Base-by-base conservation (phyloP, 2,888 invertebrate species). In the Podabrus alpinus region DNA sequence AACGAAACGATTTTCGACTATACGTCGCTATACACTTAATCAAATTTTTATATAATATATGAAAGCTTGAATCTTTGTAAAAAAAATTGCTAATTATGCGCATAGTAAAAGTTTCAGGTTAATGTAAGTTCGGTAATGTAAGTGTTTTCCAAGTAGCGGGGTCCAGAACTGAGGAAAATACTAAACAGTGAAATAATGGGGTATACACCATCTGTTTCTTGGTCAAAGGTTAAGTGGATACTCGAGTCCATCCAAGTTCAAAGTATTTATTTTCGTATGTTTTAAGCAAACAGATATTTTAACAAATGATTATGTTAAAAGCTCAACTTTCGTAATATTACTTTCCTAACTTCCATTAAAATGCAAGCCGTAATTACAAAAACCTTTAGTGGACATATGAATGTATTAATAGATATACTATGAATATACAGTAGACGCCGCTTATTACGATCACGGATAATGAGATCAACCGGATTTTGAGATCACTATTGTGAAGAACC, bases 71-170 rank as follows among this genome's bases (percentile, higher is more conserved):
- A 29, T 59, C 62, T 15, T 59, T 69, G 19, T 59, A 59, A 68
- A 21, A 66, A 67, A 15, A n/a, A n/a, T n/a, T 59, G 25, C 69
- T 25, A 45, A 45, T n/a, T 75, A 66, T 61, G 66, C 66, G 67
- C 72, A 62, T 69, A 17, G 72, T 72, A 72, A 66, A 72, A 75
- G 75, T 75, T 75, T 71, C 69, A 69, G 66, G 66, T 66, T 72
- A 73, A 76, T 73, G 68, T 70, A 76, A 76, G 75, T 70, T 71
- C 59, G 74, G 82, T 81, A 84, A 83, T 84, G 83, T 83, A 83
- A 83, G 83, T 83, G 83, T 83, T 83, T 83, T 83, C 82, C 82
- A 83, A 83, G 82, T 83, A 82, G 81, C 76, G 79, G 9, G 79
- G 78, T 76, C 76, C 78, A 77, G 78, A 73, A 74, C 80, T 77